Base-by-base conservation (phyloP, 1,140 invertebrate species). In the Drepana arcuata region DNA sequence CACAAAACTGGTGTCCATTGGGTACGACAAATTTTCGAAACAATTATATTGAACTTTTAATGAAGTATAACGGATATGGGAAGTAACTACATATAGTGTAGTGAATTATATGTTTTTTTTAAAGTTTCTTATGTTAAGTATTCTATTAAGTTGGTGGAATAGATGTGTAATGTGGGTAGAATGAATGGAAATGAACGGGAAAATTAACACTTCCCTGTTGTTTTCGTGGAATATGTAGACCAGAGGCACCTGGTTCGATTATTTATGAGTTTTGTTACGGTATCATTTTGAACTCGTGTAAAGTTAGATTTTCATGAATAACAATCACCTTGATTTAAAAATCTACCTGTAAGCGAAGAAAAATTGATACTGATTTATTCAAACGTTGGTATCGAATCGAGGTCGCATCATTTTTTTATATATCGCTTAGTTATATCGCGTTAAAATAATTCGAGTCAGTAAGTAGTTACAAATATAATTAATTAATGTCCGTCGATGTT, bases 231-330 rank as follows among this genome's bases (percentile, higher is more conserved):
- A 59, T 50, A 63, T 56, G 53, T 55, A 63, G 54, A 67, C 53
- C 47, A 63, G 48, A 63, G 56, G 50, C 53, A 52, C 48, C 47
- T 52, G 47, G 30, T 49, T 60, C 39, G 57, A 57, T 70, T 80
- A 78, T 80, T 78, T 78, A 80, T 80, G 73, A 73, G 32, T 53
- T 56, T 46, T 56, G 61, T 64, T 78, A 74, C 74, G 66, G 61
- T 77, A 77, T 77, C 68, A 61, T 68, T 71, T 77, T 71, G 68
- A 41, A 63, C 73, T 71, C 77, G 70, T 73, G 73, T 81, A 78
- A 69, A 77, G 57, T 68, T 67, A 65, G 47, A 75, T 75, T 70
- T 77, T 61, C 65, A 71, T 78, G 66, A 71, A 81, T 75, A 70
- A 75, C 64, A 77, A 80, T 74, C 61, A 64, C 61, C 62, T 71